Evolutionary conservation across 2,113 vertebrate genomes (phyloP), one percentile per base, ranked within the genome.

Genomic region (Leucopsar rothschildi): DNA sequence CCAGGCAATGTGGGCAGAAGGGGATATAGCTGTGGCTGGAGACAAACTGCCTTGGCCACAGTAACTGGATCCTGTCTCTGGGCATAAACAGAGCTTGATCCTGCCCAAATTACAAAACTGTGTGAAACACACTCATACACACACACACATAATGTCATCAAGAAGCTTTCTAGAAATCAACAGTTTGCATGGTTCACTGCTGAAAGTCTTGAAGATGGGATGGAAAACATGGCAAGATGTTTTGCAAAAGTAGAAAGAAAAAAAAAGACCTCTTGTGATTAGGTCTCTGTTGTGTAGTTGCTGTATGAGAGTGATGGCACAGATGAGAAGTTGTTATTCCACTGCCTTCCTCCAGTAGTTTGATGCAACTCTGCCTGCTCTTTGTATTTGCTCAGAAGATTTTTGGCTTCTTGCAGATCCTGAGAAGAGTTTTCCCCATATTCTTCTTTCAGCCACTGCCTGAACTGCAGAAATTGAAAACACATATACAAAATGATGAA

Each of bases 351-450:
- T 9, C 97, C 86, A 18, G 96, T 91, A 63, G 28, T 97, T 65
- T 97, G 69, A 61, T 98, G 97, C 77, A 87, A 57, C 37, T 97
- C 92, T 75, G 96, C 96, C 86, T 96, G 91, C 47, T 97, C 95
- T 94, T 97, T 98, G 80, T 98, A 98, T 93, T 98, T 98, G 91
- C 97, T 97, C 85, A 99, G 98, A 93, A 99, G 98, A 86, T 83
- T 97, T 83, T 97, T 98, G 83, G 99, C 97, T 96, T 99, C 98
- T 93, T 98, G 98, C 60, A 98, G 97, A 61, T 99, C 99, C 68
- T 93, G 98, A 96, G 99, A 98, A 66, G 98, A 98, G 96, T 95
- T 99, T 90, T 99, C 98, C 40, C 99, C 98, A 44, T 98, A 99
- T 79, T 98, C 98, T 59, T 96, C 98, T 82, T 95, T 98, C 60